Percentiles rank a stretch among this genome's conserved stretches.
Evolutionary conservation across 2,113 vertebrate genomes (phyloP).

Genomic region (Aythya baeri): DNA sequence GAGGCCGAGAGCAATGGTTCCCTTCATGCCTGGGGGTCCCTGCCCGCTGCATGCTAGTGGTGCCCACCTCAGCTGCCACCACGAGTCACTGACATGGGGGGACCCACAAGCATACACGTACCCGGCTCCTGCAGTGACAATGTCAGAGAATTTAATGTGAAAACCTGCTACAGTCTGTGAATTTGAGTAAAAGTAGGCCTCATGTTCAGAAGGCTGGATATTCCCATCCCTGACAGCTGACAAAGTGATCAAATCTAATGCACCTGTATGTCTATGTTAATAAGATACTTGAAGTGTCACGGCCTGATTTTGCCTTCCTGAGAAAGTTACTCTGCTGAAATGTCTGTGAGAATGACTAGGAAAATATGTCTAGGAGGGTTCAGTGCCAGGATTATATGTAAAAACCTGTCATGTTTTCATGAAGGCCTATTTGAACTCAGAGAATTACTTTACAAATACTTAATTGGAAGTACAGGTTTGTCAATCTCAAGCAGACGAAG

Average conservation of each 20-base stretch:
- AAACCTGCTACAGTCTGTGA: accelerated
- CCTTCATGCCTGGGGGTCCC: too few relatives aligned
- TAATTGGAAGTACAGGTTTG: constrained; percentile 52
- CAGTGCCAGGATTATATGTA: constrained; percentile 38
- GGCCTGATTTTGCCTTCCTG: neutral
- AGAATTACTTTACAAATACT: constrained; percentile 42
- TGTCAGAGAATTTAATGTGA: accelerated
- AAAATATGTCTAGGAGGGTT: constrained; percentile 27
- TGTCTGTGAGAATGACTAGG: neutral
- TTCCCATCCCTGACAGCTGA: accelerated
- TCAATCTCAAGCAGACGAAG: neutral
- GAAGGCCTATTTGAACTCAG: constrained; percentile 8
- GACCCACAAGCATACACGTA: accelerated
- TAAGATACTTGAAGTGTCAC: neutral
- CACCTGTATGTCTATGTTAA: neutral
- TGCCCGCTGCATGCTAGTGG: too few relatives aligned
- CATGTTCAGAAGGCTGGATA: neutral
- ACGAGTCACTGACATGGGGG: accelerated
- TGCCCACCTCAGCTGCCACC: neutral
- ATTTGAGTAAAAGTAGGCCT: accelerated
- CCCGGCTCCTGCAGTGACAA: accelerated
- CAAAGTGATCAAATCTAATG: neutral
- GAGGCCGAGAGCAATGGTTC: too few relatives aligned
- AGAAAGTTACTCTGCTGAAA: neutral
- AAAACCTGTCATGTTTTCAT: constrained; percentile 57